Base-by-base conservation (phyloP, 2,113 vertebrate species). In the Macrotis lagotis region DNA sequence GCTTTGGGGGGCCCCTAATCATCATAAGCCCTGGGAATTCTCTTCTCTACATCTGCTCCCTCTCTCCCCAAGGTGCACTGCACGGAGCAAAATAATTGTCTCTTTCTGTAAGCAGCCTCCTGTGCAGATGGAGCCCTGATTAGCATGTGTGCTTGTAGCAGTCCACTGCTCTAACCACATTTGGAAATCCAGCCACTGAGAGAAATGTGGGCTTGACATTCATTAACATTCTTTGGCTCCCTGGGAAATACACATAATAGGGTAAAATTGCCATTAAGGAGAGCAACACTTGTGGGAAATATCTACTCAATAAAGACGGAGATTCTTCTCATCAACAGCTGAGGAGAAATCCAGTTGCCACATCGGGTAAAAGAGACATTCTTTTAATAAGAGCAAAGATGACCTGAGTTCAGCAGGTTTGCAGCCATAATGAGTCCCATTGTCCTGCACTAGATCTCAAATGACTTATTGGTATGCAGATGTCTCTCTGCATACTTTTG, bases 11-110 rank as follows among this genome's bases (percentile, higher is more conserved):
- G 97, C 96, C 92, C 97, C 93, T 98, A 98, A 97, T 97, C 98
- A 97, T 97, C 96, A 96, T 93, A 98, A 97, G 91, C 96, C 94
- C 97, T 98, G 98, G 98, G 98, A 98, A 98, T 98, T 98, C 95
- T 96, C 91, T 98, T 98, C 98, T 96, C 96, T 96, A 97, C 98
- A 98, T 98, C 98, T 98, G 98, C 98, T 98, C 95, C 91, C 95
- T 49, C 96, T 97, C 97, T 98, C 97, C 95, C 97, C 74, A 91
- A 97, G 95, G 95, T 98, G 95, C 96, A 88, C 52, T 98, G 88
- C 96, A 97, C 0, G n/a, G 97, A 98, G 95, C 97, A 95, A 95
- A 98, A 94, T 98, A 98, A 96, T 96, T 98, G 98, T 98, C 96
- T 97, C 97, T 97, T 98, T 98, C 96, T 98, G 96, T 97, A 98